A percentile compares a stretch with the other conserved stretches of the same genome.
Evolutionary conservation across 2,888 invertebrate species (phyloP).

Genomic region (Lacanobia oleracea): DNA sequence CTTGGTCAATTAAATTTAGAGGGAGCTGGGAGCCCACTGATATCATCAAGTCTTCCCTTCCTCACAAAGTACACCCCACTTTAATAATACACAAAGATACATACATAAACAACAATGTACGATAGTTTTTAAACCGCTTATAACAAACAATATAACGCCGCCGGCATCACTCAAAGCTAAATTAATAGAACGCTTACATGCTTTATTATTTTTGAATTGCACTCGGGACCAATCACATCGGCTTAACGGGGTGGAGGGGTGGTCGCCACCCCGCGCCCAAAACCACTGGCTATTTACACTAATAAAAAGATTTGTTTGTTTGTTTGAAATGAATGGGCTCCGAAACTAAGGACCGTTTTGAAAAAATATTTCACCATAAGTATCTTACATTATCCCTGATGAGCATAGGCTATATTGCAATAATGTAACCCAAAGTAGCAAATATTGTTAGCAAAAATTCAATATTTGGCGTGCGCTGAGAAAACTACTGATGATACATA

Average conservation of each 20-base stretch:
- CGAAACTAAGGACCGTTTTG: too few species aligned
- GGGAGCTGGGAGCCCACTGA: too few species aligned
- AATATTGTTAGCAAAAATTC: too few species aligned
- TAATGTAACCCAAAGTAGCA: too few species aligned
- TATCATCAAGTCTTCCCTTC: neutral
- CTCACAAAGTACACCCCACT: neutral
- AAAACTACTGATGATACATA: too few species aligned
- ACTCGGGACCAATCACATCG: neutral
- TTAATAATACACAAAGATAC: neutral
- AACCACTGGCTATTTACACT: too few species aligned
- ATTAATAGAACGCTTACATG: neutral
- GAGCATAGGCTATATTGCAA: too few species aligned
- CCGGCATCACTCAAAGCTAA: neutral
- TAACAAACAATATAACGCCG: neutral
- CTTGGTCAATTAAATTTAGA: neutral
- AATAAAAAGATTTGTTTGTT: too few species aligned
- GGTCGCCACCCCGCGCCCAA: neutral
- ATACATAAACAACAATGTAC: conserved; percentile 1
- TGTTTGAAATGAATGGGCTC: too few species aligned
- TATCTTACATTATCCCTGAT: too few species aligned
- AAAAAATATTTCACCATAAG: too few species aligned
- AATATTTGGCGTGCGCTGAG: too few species aligned
- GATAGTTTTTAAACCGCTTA: neutral
- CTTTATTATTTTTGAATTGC: conserved; percentile 14
- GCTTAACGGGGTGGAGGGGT: neutral